Base-by-base conservation (phyloP, 2,888 invertebrate species). In the Mesorhabditis belari region DNA sequence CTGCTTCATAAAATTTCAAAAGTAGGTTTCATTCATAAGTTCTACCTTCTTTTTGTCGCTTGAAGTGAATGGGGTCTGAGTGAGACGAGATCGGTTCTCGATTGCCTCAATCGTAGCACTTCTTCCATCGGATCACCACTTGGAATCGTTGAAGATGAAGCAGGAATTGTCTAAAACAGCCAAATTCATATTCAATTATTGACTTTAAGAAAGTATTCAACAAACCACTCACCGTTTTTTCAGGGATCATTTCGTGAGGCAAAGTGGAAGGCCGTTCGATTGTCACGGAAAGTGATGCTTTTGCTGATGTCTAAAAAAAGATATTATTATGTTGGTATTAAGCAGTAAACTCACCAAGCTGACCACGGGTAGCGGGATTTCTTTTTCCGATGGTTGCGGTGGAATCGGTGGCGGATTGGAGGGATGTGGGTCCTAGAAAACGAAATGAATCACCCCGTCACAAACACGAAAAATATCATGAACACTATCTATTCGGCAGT, bases 31-130 rank as follows among this genome's bases (percentile, higher is more conserved):
- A n/a, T n/a, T n/a, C 9, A 21, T 53, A 28, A n/a, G 21, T 4
- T 12, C 25, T 56, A 68, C 61, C 71, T 65, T 55, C 80, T 63
- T 60, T 80, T 80, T 6, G 78, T 76, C 3, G 80, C 78, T 52
- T 77, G 76, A 60, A 80, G 52, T 5, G 76, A 78, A 60, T 80
- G 78, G 12, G 67, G 68, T 23, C 80, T 63, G 21, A 80, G 59
- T 25, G 74, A 73, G 5, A 80, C 67, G 49, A 71, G 69, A 58
- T 80, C 80, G 5, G 78, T 70, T 6, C 64, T 64, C 52, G 67
- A 66, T 24, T 56, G 63, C n/a, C 69, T 63, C n/a, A 70, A 64
- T 2, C 63, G 57, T 0, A 67, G 61, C 51, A 68, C 70, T 59
- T 71, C 70, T 29, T 67, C 52, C 19, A 63, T 62, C 5, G 67